Evolutionary conservation across 2,888 invertebrate genomes (phyloP), one percentile per base, ranked within the genome.

Genomic region (Drosophila peninsularis): DNA sequence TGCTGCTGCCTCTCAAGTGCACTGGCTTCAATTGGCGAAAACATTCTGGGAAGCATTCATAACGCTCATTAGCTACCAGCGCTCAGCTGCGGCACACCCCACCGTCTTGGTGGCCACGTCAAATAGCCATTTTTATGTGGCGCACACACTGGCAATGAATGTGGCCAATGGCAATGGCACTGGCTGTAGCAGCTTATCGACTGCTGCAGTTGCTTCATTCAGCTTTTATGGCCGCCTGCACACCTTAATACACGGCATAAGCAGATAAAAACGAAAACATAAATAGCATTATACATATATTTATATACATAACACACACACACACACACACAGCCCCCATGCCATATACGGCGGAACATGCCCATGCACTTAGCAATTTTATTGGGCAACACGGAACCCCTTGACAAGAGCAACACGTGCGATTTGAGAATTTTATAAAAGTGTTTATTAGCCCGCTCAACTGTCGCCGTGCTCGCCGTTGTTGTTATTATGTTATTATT

Each of bases 371-470:
- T 82, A 82, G 69, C 68, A 66, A 69, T 88, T 83, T 85, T 88
- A 83, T 88, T 73, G 80, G 77, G 74, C 62, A 50, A 65, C 60
- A 60, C 52, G 58, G 73, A 81, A 69, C 80, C 88, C 78, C 80
- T 77, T 83, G 83, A 88, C 83, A 82, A 82, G 80, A 63, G 78
- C 80, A 78, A 83, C 78, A 83, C 88, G 80, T 88, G 83, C 85
- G 82, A 71, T 85, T 80, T 71, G 69, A 80, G 80, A 85, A 85
- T 85, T 85, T 85, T 85, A 88, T 85, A 85, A 85, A 70, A 83
- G 85, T 83, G 83, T 85, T 83, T 83, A 85, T 88, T 81, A 66
- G 83, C 86, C 75, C 71, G 57, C 58, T 70, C 49, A 65, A 65
- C 63, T 49, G 65, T 57, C 56, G 78, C 44, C 52, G 49, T 68